Evolutionary conservation across 2,888 invertebrate genomes (phyloP).

Genomic region (Anodontia alba): DNA sequence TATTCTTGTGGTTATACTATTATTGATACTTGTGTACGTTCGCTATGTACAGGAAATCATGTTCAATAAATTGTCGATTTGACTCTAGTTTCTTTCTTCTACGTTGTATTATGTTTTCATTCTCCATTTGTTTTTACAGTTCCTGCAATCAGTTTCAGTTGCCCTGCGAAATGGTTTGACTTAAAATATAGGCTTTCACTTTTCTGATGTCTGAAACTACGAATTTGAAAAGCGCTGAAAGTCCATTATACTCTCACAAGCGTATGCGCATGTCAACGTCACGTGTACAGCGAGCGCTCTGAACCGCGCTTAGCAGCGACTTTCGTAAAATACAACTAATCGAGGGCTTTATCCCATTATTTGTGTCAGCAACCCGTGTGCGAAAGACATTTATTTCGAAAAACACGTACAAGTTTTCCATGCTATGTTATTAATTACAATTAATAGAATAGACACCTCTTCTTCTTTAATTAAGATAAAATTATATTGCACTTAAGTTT

Average conservation of each 20-base stretch:
- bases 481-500: background rate
- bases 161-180: no score
- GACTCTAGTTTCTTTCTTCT: no score
- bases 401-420: background rate
- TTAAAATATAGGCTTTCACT: no score
- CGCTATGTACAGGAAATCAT: no score
- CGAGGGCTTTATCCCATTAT: background rate
- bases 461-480: background rate
- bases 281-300: background rate
- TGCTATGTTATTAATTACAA: background rate
- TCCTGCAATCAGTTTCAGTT: no score
- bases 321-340: background rate
- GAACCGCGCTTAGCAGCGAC: background rate
- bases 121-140: no score
- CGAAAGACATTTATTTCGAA: constrained; percentile 36
- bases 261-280: background rate
- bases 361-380: constrained; percentile 27
- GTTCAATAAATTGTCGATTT: no score
- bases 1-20: no score
- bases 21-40: no score
- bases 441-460: background rate
- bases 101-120: no score
- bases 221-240: background rate
- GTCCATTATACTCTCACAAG: background rate
- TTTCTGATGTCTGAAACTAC: no score